These are phyloP conservation scores for Lordiphosa andalusiaca DNA, from an alignment of 2,888 invertebrate species.

Conservation along the genomic window DNA sequence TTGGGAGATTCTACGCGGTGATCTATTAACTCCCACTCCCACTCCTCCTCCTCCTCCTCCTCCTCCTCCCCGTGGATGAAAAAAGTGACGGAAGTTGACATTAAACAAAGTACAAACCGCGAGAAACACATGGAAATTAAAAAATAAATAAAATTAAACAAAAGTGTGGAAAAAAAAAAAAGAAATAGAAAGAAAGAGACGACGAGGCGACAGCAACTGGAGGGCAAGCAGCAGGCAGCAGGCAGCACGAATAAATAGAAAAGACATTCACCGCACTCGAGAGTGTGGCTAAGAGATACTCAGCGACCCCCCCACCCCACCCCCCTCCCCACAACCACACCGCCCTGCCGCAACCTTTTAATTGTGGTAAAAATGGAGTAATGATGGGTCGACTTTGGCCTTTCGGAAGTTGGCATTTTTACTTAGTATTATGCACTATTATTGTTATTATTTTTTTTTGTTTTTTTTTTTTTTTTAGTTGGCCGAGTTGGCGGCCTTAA, in stretches of 20 bases:
- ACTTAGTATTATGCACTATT: constrained; percentile 60
- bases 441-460: constrained; percentile 55
- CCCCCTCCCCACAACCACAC: too few species aligned
- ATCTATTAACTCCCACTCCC: constrained; percentile 14
- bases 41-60: background rate
- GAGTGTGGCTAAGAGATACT: constrained; percentile 12
- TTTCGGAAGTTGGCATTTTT: constrained; percentile 67
- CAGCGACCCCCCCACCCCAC: background rate
- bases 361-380: constrained; percentile 60
- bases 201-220: background rate
- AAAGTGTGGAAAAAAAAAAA: constrained; percentile 29
- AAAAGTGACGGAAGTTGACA: constrained; percentile 49
- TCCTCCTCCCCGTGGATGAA: background rate
- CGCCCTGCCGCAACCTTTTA: constrained; percentile 39
- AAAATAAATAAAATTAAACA: constrained; percentile 42
- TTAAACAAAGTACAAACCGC: constrained; percentile 31
- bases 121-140: constrained; percentile 22
- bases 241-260: constrained; percentile 15
- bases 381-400: constrained; percentile 41
- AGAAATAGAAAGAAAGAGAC: background rate
- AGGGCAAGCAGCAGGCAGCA: background rate
- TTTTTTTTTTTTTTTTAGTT: constrained; percentile 43
- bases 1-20: constrained; percentile 4
- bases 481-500: constrained; percentile 31
- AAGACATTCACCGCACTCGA: constrained; percentile 37